These are phyloP conservation scores for Bovichtus diacanthus DNA, from an alignment of 2,797 vertebrate genomes.

Conservation along the genomic window DNA sequence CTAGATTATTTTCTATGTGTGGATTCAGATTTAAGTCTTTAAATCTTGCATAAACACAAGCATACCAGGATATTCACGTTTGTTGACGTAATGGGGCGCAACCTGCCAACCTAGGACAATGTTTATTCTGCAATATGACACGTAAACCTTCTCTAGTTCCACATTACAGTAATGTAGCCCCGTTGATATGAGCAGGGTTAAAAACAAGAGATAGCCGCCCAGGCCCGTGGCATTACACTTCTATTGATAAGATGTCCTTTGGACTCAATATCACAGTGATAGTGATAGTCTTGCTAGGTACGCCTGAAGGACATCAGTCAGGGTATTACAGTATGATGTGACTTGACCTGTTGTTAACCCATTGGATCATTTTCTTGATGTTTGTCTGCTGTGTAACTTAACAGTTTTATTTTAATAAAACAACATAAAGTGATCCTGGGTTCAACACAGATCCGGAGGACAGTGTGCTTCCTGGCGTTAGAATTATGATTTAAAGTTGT, in stretches of 20 bases:
- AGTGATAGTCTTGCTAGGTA: conserved; percentile 48
- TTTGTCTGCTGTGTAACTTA: neutral
- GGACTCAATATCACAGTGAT: conserved; percentile 19
- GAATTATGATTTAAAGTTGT: neutral
- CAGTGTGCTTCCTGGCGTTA: neutral
- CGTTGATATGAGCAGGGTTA: conserved; percentile 23
- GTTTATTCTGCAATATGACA: conserved; percentile 36
- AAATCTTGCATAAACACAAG: conserved; percentile 29
- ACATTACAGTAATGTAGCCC: conserved; percentile 9
- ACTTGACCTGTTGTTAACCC: conserved; percentile 5
- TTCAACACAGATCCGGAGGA: conserved; percentile 6
- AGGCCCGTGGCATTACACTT: conserved; percentile 41
- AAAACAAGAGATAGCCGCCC: conserved; percentile 42
- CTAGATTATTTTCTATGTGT: neutral
- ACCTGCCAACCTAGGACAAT: conserved; percentile 23
- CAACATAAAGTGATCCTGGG: neutral
- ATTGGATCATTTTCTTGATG: neutral
- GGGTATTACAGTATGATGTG: conserved; percentile 25
- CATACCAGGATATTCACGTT: neutral
- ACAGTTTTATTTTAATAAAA: conserved; percentile 7
- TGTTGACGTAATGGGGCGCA: conserved; percentile 42
- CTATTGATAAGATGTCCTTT: conserved; percentile 26
- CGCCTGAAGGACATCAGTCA: conserved; percentile 23
- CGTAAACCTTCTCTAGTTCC: conserved; percentile 34
- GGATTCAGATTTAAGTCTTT: conserved; percentile 8